Evolutionary conservation across 2,888 invertebrate genomes (phyloP).

Genomic region (Habroteleia sp.): DNA sequence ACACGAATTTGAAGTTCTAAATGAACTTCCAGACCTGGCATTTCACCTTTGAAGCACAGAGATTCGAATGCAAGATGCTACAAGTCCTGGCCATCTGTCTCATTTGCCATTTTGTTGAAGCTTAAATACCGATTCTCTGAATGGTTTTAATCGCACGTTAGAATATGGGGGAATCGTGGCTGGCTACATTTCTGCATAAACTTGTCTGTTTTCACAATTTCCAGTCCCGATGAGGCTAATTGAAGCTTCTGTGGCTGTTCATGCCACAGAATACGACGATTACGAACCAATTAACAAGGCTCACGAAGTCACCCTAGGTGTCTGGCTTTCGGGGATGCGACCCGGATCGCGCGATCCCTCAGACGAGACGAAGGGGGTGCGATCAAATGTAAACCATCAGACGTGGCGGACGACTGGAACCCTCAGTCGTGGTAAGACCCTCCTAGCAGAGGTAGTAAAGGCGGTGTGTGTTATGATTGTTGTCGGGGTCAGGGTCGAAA

Average conservation of each 20-base stretch:
- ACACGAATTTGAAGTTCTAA: constrained; percentile 46
- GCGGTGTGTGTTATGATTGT: constrained; percentile 74
- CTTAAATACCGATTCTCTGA: neutral
- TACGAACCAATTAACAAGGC: constrained; percentile 68
- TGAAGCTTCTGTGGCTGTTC: neutral
- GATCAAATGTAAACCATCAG: constrained; percentile 75
- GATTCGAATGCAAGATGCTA: constrained; percentile 62
- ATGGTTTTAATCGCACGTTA: too few species aligned
- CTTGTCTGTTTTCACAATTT: too few species aligned
- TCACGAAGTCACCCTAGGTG: constrained; percentile 65
- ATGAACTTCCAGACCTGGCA: constrained; percentile 47
- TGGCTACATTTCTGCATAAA: too few species aligned
- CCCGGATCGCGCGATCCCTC: constrained; percentile 64
- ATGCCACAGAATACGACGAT: constrained; percentile 59
- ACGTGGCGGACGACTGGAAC: constrained; percentile 68
- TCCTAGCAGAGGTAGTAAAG: constrained; percentile 73
- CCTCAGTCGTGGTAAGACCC: constrained; percentile 74
- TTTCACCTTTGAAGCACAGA: constrained; percentile 29
- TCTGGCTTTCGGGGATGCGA: constrained; percentile 64
- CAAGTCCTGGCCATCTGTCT: constrained; percentile 59
- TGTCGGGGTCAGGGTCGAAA: constrained; percentile 75
- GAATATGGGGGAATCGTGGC: too few species aligned
- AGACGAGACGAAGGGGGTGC: constrained; percentile 68
- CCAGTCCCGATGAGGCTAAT: neutral
- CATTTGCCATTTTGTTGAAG: constrained; percentile 11